A percentile compares a stretch with the other conserved stretches of the same genome.
Evolutionary conservation across 92 coral and sea anemone genomes (phyloP).

Genomic region (Palythoa caribaeorum): DNA sequence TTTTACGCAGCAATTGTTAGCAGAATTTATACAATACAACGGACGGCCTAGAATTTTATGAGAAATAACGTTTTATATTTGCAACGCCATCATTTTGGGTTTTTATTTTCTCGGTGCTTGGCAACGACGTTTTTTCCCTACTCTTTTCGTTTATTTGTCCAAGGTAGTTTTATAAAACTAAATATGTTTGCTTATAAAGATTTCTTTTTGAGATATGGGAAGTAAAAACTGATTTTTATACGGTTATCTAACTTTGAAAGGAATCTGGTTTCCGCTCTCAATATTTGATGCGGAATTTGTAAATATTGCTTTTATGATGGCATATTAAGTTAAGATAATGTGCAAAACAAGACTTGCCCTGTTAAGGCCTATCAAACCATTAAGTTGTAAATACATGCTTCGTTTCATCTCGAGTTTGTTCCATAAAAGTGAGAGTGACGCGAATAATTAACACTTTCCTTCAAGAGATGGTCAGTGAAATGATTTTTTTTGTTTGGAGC

Average conservation of each 20-base stretch:
- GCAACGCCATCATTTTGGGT: neutral
- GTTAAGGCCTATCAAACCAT: neutral
- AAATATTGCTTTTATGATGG: conserved; percentile 9
- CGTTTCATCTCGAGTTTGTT: neutral
- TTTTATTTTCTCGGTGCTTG: neutral
- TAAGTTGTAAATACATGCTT: neutral
- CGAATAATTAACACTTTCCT: neutral
- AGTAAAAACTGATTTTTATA: neutral
- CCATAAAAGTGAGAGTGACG: neutral
- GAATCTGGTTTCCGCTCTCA: neutral
- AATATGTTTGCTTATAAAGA: conserved; percentile 4
- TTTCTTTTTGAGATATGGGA: conserved; percentile 1
- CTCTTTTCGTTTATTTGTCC: neutral
- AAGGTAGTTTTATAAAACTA: neutral
- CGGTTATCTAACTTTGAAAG: neutral
- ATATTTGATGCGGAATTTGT: neutral
- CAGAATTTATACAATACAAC: neutral
- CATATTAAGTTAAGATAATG: neutral
- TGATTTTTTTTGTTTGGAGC: neutral
- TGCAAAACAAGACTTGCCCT: neutral
- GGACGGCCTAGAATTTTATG: neutral
- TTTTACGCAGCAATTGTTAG: conserved; percentile 2
- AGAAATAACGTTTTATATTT: neutral
- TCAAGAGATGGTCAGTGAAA: neutral
- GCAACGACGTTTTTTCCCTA: neutral